Conservation (phyloP, 2,888 invertebrate genomes). For the Drosophila antonietae region DNA sequence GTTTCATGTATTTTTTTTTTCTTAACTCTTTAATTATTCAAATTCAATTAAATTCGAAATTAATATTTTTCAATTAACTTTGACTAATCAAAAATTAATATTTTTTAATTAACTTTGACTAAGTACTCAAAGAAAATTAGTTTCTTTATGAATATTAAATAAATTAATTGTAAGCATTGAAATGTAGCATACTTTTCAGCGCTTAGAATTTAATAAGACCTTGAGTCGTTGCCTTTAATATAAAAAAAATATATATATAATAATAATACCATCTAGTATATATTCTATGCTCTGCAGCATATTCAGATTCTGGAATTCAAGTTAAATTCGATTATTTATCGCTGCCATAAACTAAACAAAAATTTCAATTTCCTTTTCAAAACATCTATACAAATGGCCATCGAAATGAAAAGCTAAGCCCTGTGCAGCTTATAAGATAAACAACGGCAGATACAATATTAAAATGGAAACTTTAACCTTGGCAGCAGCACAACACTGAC, state of each 20-base stretch:
- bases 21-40: neutral
- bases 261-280: too few species aligned
- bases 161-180: neutral
- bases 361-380: slow-evolving; percentile 46
- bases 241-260: too few species aligned
- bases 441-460: slow-evolving; percentile 63
- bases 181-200: slow-evolving; percentile 13
- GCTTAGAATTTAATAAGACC: neutral
- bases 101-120: neutral
- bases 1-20: neutral
- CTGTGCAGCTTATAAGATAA: slow-evolving; percentile 54
- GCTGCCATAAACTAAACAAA: slow-evolving; percentile 24
- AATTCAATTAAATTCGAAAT: neutral
- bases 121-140: neutral
- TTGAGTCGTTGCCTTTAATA: neutral
- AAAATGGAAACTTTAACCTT: slow-evolving; percentile 76
- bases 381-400: slow-evolving; percentile 25
- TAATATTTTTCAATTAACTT: neutral
- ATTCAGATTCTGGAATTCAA: neutral
- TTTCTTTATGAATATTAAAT: neutral
- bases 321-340: slow-evolving; percentile 44
- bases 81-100: neutral
- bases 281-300: neutral
- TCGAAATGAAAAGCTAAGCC: slow-evolving; percentile 32
- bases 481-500: slow-evolving; percentile 25